A percentile compares a stretch with the other conserved stretches of the same genome.
Conservation (phyloP, 2,888 invertebrate species). For the Tiphia femorata region DNA sequence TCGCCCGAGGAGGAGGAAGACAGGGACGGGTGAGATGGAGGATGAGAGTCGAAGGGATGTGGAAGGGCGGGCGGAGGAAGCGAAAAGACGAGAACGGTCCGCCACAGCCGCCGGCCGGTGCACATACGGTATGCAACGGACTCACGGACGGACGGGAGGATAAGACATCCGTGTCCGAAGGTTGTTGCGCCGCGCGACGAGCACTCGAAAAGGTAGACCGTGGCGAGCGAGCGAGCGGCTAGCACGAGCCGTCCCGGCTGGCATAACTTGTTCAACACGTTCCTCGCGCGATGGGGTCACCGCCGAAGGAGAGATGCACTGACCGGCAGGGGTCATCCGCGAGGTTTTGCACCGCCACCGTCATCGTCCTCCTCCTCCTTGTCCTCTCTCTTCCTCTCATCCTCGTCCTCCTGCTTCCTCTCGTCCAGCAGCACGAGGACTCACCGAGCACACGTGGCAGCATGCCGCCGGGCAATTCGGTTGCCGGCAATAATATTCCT, state of each 20-base stretch:
- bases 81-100: no score
- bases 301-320: conserved; percentile 51
- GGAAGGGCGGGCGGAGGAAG: no score
- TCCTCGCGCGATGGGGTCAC: conserved; percentile 59
- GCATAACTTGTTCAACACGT: conserved; percentile 63
- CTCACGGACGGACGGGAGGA: no score
- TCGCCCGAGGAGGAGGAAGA: no score
- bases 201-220: conserved; percentile 12
- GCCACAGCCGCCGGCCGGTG: neutral
- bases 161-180: conserved; percentile 26
- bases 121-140: conserved; percentile 16
- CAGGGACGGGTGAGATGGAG: no score
- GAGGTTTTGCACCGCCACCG: conserved; percentile 48
- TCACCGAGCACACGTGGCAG: conserved; percentile 49
- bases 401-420: no score
- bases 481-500: conserved; percentile 46
- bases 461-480: conserved; percentile 53
- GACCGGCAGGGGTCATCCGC: conserved; percentile 52
- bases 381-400: no score
- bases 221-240: conserved; percentile 12
- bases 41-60: no score
- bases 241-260: conserved; percentile 30
- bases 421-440: no score
- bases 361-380: no score
- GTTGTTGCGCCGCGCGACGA: conserved; percentile 18